These are phyloP conservation scores for Ganaspis brasiliensis DNA, from an alignment of 2,888 invertebrate species.

Conservation along the genomic window DNA sequence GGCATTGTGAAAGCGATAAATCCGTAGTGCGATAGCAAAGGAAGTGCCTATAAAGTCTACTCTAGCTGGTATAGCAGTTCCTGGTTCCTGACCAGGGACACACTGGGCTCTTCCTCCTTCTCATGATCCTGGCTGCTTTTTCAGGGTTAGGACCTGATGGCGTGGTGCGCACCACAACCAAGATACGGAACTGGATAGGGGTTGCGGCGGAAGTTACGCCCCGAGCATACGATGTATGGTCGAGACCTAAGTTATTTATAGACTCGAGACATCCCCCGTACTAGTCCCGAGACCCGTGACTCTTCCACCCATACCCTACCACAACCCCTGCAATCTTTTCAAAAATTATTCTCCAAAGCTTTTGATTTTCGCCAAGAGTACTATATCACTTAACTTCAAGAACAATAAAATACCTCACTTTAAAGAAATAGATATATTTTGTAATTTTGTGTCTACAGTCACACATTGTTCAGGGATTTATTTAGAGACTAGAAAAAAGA, in stretches of 20 bases:
- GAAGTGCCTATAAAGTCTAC: slow-evolving; percentile 42
- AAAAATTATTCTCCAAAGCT: background rate
- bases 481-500: too few relatives aligned
- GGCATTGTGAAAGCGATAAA: slow-evolving; percentile 31
- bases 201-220: slow-evolving; percentile 49
- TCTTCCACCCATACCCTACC: background rate
- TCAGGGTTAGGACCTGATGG: slow-evolving; percentile 30
- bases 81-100: slow-evolving; percentile 38
- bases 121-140: slow-evolving; percentile 25
- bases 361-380: background rate
- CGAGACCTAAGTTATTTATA: slow-evolving; percentile 48
- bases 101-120: background rate
- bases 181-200: slow-evolving; percentile 43
- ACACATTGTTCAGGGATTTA: too few relatives aligned
- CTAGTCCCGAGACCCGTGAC: background rate
- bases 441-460: too few relatives aligned
- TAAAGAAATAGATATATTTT: too few relatives aligned
- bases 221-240: slow-evolving; percentile 51
- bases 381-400: too few relatives aligned
- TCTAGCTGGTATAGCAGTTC: slow-evolving; percentile 1
- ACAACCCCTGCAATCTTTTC: background rate
- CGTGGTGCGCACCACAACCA: slow-evolving; percentile 17
- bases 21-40: slow-evolving; percentile 30
- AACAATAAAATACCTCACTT: too few relatives aligned
- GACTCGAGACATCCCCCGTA: slow-evolving; percentile 47